phyloP scores from a whole-genome alignment of 2,113 vertebrate species.

The Mesembrinibis cayennensis region DNA sequence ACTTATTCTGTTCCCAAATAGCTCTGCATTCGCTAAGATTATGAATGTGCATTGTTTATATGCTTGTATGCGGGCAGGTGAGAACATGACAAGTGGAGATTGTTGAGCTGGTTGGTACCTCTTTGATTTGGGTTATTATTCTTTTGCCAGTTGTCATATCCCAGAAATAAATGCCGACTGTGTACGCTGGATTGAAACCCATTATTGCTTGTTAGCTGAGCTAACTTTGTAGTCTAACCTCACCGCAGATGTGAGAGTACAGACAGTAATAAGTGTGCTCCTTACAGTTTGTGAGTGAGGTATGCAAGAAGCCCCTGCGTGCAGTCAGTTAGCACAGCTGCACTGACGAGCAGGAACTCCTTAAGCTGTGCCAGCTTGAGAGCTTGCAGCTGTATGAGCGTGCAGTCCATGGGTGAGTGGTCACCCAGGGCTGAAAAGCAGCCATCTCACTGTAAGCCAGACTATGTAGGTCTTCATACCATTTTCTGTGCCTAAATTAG shows the following conservation, averaged over 20 bases:
- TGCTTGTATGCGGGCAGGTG: background rate
- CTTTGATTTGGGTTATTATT: background rate
- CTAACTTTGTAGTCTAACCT: background rate
- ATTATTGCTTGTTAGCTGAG: background rate
- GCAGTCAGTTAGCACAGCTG: background rate
- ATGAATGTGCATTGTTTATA: background rate
- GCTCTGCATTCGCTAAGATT: background rate
- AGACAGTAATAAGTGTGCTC: background rate
- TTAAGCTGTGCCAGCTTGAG: background rate
- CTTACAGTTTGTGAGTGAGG: background rate
- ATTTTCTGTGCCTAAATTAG: background rate
- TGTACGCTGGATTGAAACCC: background rate
- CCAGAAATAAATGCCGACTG: background rate
- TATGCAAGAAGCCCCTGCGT: rapidly evolving
- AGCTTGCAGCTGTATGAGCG: rapidly evolving
- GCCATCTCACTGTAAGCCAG: background rate
- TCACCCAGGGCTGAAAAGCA: background rate
- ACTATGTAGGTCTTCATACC: background rate
- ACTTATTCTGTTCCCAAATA: background rate
- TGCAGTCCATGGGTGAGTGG: background rate
- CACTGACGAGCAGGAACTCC: rapidly evolving
- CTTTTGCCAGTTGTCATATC: background rate
- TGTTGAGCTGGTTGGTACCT: background rate
- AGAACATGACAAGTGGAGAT: background rate
- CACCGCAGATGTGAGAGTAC: background rate